Evolutionary conservation across 2,113 vertebrate species (phyloP).

Genomic region (Sapayoa aenigma): DNA sequence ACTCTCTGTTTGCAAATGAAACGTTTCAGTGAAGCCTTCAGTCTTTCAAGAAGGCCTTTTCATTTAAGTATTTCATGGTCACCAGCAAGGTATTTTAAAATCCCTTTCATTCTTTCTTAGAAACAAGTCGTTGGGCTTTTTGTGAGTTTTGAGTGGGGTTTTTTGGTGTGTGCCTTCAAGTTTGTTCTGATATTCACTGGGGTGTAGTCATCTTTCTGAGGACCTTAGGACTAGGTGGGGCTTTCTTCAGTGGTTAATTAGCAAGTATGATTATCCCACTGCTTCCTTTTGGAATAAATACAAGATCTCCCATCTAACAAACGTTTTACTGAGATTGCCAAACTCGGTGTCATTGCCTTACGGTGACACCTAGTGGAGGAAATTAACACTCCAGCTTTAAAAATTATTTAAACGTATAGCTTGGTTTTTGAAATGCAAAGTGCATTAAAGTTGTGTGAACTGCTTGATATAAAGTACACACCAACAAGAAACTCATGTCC

Average conservation of each 20-base stretch:
- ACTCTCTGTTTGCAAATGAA: background rate
- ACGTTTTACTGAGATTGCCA: background rate
- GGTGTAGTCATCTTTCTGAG: background rate
- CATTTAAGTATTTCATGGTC: background rate
- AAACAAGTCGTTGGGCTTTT: background rate
- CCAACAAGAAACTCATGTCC: background rate
- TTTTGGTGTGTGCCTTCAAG: background rate
- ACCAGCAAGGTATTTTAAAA: background rate
- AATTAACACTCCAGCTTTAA: background rate
- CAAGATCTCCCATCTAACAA: background rate
- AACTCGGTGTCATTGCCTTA: conserved; percentile 20
- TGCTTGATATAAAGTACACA: background rate
- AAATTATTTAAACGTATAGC: background rate
- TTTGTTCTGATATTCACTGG: background rate
- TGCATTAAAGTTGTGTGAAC: background rate
- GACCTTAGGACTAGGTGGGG: background rate
- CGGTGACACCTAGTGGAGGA: conserved; percentile 72
- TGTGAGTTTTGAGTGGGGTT: background rate
- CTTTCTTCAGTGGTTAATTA: background rate
- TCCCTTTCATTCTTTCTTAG: background rate
- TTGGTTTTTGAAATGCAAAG: background rate
- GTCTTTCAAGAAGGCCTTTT: background rate
- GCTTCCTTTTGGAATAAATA: background rate
- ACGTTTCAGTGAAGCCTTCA: background rate
- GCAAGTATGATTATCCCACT: background rate